Evolutionary conservation across 2,113 vertebrate species (phyloP).

Genomic region (Pseudorasbora parva): DNA sequence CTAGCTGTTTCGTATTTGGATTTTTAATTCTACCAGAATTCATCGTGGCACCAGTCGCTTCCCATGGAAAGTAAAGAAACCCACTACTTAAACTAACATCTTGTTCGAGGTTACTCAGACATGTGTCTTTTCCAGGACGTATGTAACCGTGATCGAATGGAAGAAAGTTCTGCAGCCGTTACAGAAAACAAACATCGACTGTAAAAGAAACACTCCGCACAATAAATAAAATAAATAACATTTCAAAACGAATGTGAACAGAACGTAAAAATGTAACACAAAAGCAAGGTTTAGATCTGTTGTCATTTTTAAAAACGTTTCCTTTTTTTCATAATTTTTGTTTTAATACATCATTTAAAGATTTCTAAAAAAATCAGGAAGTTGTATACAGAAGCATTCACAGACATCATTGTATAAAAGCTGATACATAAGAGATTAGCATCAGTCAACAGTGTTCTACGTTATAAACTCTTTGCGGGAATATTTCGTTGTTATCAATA

Average conservation of each 20-base stretch:
- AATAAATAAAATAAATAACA: constrained; percentile 79
- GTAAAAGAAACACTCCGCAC: constrained; percentile 65
- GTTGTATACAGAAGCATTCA: constrained; percentile 65
- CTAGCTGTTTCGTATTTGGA: constrained; percentile 50
- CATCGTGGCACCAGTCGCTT: constrained; percentile 56
- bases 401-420: constrained; percentile 73
- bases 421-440: constrained; percentile 70
- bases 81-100: neutral
- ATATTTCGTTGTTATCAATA: constrained; percentile 71
- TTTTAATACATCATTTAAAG: constrained; percentile 64
- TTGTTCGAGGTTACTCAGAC: constrained; percentile 1
- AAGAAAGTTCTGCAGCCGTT: constrained; percentile 10
- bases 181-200: constrained; percentile 60
- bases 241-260: constrained; percentile 64
- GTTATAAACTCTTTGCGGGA: constrained; percentile 71
- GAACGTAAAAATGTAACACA: constrained; percentile 57
- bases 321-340: constrained; percentile 39
- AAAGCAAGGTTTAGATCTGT: constrained; percentile 52
- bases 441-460: constrained; percentile 74
- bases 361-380: constrained; percentile 61
- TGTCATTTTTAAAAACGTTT: constrained; percentile 62
- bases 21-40: constrained; percentile 49
- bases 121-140: neutral
- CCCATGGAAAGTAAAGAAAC: constrained; percentile 57
- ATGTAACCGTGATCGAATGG: constrained; percentile 17